Conservation (phyloP, 2,797 vertebrate species). For the Scleropages formosus region DNA sequence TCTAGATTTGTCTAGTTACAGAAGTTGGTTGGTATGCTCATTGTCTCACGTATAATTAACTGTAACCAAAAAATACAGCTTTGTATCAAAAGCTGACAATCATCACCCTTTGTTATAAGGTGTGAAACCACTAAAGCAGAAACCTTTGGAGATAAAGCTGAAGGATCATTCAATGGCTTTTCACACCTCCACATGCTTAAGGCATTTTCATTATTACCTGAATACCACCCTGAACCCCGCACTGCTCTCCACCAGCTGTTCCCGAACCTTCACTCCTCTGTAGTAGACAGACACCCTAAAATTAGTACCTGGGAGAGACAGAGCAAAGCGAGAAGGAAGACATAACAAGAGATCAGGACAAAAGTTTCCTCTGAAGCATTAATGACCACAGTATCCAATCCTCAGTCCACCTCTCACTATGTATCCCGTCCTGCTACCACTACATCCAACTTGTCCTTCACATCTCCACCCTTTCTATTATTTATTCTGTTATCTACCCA, state of each 20-base stretch:
- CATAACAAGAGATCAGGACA: not conserved
- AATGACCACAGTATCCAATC: too few species aligned
- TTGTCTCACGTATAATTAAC: too few species aligned
- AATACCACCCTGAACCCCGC: constrained; percentile 72
- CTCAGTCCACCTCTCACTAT: too few species aligned
- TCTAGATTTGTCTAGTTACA: too few species aligned
- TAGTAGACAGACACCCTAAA: constrained; percentile 74
- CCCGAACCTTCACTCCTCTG: constrained; percentile 68
- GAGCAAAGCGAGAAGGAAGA: not conserved
- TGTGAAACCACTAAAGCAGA: too few species aligned
- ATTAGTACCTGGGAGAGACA: constrained; percentile 59
- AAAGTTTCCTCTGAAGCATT: not conserved
- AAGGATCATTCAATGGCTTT: too few species aligned
- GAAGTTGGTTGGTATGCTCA: too few species aligned
- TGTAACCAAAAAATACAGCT: too few species aligned
- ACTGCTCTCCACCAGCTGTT: constrained; percentile 60
- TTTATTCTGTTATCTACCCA: not conserved
- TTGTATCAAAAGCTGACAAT: too few species aligned
- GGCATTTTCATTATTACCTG: constrained; percentile 46
- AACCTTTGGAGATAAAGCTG: too few species aligned
- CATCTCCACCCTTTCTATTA: not conserved
- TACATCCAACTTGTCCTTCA: not conserved
- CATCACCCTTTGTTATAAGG: too few species aligned
- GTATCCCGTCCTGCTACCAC: not conserved
- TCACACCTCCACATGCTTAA: not conserved